A percentile compares a stretch with the other conserved stretches of the same genome.
Evolutionary conservation across 2,888 invertebrate genomes (phyloP).

Genomic region (Myopa testacea): DNA sequence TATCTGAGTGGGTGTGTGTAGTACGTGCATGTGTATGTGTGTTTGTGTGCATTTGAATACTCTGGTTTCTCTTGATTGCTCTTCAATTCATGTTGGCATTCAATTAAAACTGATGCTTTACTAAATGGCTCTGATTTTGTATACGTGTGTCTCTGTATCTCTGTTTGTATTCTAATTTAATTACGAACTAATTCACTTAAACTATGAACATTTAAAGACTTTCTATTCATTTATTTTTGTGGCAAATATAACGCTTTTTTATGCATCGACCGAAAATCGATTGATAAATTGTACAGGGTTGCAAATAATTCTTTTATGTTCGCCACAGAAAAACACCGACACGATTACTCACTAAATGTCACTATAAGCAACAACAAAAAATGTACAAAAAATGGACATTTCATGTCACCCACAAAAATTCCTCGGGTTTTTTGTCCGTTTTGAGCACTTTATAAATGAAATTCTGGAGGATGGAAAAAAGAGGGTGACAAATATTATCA

Average conservation of each 20-base stretch:
- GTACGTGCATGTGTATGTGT: not conserved
- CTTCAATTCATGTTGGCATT: not conserved
- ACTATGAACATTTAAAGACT: too few relatives aligned
- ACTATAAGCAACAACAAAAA: slow-evolving; percentile 6
- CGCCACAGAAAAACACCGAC: slow-evolving; percentile 11
- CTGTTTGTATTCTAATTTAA: too few relatives aligned
- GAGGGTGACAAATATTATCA: slow-evolving; percentile 6
- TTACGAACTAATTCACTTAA: too few relatives aligned
- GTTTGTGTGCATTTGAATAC: not conserved
- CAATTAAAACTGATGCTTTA: not conserved
- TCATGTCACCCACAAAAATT: slow-evolving; percentile 9
- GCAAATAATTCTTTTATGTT: too few relatives aligned
- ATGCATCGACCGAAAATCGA: too few relatives aligned
- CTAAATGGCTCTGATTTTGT: not conserved
- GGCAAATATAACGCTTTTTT: too few relatives aligned
- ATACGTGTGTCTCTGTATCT: too few relatives aligned
- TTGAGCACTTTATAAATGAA: too few relatives aligned
- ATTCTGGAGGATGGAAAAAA: slow-evolving; percentile 1
- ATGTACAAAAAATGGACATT: not conserved
- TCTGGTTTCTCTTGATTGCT: not conserved
- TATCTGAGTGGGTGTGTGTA: too few relatives aligned
- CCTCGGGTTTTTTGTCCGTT: not conserved
- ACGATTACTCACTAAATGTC: slow-evolving; percentile 34
- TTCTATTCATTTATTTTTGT: too few relatives aligned
- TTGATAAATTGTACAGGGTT: too few relatives aligned